Percentiles rank a stretch among this genome's conserved stretches.
Conservation (phyloP, 2,797 vertebrate genomes). For the Toxotes lorentzi region DNA sequence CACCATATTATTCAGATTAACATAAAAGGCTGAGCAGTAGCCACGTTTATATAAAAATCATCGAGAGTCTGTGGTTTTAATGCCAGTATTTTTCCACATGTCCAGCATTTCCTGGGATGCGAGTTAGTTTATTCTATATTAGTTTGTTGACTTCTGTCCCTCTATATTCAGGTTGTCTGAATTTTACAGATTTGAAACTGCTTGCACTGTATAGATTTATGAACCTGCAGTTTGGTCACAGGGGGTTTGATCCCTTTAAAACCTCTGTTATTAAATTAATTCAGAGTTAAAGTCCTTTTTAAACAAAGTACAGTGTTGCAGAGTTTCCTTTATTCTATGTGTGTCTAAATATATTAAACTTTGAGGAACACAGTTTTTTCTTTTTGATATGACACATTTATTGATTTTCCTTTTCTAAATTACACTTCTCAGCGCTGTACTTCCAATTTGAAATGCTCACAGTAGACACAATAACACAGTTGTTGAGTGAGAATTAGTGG, state of each 20-base stretch:
- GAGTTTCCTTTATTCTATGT: background rate
- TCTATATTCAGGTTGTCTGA: background rate
- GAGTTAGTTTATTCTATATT: background rate
- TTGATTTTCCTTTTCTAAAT: background rate
- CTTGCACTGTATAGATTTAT: background rate
- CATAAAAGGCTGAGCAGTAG: background rate
- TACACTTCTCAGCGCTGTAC: background rate
- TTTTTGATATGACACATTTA: background rate
- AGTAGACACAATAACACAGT: background rate
- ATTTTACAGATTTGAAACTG: background rate
- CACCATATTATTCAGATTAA: background rate
- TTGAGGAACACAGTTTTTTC: background rate
- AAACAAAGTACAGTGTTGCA: background rate
- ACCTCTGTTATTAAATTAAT: background rate
- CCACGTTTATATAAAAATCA: background rate
- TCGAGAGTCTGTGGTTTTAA: background rate
- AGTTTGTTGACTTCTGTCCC: background rate
- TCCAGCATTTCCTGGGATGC: background rate
- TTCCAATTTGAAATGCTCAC: conserved; percentile 12
- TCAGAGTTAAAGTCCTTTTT: background rate
- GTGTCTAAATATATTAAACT: background rate
- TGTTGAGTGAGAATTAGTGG: background rate
- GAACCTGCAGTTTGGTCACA: background rate
- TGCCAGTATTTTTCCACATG: background rate
- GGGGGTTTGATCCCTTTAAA: background rate